Base-by-base conservation (phyloP, 2,113 vertebrate genomes). In the Seriola aureovittata region DNA sequence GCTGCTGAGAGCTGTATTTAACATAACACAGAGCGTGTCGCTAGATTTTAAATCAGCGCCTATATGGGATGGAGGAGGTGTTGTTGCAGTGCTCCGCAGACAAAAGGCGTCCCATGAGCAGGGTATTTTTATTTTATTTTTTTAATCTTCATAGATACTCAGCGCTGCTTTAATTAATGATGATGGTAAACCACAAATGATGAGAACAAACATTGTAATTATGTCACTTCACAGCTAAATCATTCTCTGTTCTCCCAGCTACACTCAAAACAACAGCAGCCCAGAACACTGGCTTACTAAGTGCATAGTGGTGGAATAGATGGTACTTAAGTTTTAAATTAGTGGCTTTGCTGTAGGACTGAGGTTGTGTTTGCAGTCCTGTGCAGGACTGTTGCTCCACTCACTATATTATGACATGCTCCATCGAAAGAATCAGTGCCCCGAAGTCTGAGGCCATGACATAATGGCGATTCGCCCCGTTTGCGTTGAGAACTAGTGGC, bases 221-320 rank as follows among this genome's bases (percentile, higher is more conserved):
- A 86, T 79, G 83, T 82, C 87, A 85, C 88, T 82, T 88, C 59
- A 55, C 75, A 78, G 77, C 75, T 88, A 88, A 92, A 88, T 86
- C 71, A 77, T 71, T 69, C 60, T 86, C 58, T 78, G 48, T 40
- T 78, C 75, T 62, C 73, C 54, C 66, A 44, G 12, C 72, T 44
- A 23, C 63, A 46, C 75, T 83, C 50, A 74, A 86, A 91, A 88
- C 89, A 83, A 84, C 80, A 67, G 77, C 75, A 80, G 65, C 59
- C 48, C 60, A 63, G 59, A 86, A 80, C 54, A 38, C 57, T 66
- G 82, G 82, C 76, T 70, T 11, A 12, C 69, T 84, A 36, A 82
- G 62, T 86, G 85, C 78, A 67, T 44, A 7, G 72, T n/a, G 85
- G 81, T 58, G 2, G 36, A 25, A 25, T 34, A 68, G 79, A 84